A percentile compares a stretch with the other conserved stretches of the same genome.
These are phyloP conservation scores for Limenitis camilla DNA, from an alignment of 2,888 invertebrate species.

Conservation along the genomic window DNA sequence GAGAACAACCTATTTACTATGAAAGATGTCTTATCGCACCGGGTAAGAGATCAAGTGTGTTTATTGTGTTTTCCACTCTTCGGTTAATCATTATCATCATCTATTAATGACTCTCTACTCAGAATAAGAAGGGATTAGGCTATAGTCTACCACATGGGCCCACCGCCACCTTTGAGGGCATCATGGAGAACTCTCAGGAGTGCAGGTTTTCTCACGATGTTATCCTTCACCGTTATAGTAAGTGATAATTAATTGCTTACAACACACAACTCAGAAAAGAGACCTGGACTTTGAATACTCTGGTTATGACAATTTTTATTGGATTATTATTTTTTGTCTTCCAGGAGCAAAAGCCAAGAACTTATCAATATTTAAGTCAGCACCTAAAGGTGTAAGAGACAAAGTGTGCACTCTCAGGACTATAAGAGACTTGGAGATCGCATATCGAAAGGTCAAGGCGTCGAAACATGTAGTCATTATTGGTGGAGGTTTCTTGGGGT, in stretches of 20 bases:
- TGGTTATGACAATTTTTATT: too few relatives aligned
- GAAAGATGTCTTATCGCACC: constrained; percentile 55
- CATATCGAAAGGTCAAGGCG: constrained; percentile 48
- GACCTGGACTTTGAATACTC: background rate
- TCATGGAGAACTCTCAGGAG: too few relatives aligned
- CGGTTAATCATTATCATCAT: background rate
- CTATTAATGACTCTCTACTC: background rate
- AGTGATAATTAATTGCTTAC: too few relatives aligned
- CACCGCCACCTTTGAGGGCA: too few relatives aligned
- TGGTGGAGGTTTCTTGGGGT: constrained; percentile 53
- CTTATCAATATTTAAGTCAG: constrained; percentile 43
- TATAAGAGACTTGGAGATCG: constrained; percentile 53
- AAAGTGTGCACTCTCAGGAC: constrained; percentile 43
- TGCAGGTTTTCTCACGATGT: too few relatives aligned
- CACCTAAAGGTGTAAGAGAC: constrained; percentile 49
- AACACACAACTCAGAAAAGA: background rate
- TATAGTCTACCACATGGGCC: too few relatives aligned
- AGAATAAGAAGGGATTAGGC: too few relatives aligned
- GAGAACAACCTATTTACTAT: constrained; percentile 60
- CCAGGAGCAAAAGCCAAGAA: constrained; percentile 50
- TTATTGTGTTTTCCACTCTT: background rate
- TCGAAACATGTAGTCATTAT: constrained; percentile 49
- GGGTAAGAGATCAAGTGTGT: constrained; percentile 33
- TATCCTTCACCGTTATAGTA: too few relatives aligned
- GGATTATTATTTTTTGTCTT: background rate